A percentile compares a stretch with the other conserved stretches of the same genome.
phyloP scores from a whole-genome alignment of 2,113 vertebrate species.

The Zosterops lateralis region DNA sequence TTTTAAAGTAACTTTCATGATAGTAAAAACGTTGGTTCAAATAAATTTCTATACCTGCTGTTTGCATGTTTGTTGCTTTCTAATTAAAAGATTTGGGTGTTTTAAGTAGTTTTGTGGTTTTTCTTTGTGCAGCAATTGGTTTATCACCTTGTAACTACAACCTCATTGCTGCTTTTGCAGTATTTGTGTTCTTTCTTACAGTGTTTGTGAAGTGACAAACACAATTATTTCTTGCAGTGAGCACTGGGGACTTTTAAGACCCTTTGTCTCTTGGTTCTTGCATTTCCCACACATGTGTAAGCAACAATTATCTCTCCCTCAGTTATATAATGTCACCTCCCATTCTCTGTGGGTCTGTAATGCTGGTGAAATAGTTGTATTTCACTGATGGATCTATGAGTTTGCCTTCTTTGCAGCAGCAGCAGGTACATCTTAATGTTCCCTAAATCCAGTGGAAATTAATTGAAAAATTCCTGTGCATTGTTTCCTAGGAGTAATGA shows the following conservation, averaged over 20 bases:
- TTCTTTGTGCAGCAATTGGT: background rate
- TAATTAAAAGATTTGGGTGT: slow-evolving; percentile 84
- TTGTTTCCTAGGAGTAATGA: background rate
- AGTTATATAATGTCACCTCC: background rate
- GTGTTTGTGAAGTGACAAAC: background rate
- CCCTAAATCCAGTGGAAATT: no score
- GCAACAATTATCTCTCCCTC: background rate
- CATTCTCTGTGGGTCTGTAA: background rate
- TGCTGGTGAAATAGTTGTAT: background rate
- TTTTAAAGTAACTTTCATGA: slow-evolving; percentile 84
- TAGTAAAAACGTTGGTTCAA: slow-evolving; percentile 82
- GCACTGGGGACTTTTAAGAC: background rate
- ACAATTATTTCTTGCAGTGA: background rate
- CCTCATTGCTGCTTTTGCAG: background rate
- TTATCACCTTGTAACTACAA: background rate
- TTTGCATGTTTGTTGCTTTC: slow-evolving; percentile 88
- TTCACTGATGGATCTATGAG: background rate
- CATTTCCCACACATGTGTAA: background rate
- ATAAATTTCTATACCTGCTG: slow-evolving; percentile 86
- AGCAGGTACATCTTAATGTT: background rate
- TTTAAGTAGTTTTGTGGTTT: slow-evolving; percentile 50
- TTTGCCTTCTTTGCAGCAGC: background rate
- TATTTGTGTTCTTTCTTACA: background rate
- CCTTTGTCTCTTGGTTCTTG: background rate
- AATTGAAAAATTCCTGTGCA: background rate